Evolutionary conservation across 1,140 invertebrate species (phyloP), one percentile per base, ranked within the genome.

Genomic region (Listronotus oregonensis): DNA sequence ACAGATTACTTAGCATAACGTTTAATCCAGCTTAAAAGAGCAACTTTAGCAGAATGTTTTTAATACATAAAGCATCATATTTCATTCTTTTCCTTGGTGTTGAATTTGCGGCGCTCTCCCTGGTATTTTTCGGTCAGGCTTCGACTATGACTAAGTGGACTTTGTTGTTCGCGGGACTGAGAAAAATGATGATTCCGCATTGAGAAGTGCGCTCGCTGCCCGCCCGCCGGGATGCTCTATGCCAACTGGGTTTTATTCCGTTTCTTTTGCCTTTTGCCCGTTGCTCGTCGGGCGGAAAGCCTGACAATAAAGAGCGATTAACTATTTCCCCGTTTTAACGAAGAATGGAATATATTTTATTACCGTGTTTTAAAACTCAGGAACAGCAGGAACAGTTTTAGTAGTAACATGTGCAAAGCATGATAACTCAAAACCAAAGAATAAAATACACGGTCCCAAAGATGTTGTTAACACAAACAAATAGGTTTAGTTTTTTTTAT

Each of bases 111-210:
- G 71, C 64, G 66, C 65, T 70, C 69, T 73, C 73, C 65, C 71
- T 67, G 69, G 71, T 71, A 74, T 74, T 74, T 75, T 75, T 77
- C 71, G 73, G 74, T 75, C 75, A 75, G 66, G 68, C 70, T 71
- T 71, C 73, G 76, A 75, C 77, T 72, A 77, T 79, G 79, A 80
- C 79, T 80, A 80, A 80, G 79, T 80, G 79, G 77, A 79, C 78
- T 80, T 80, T 75, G 77, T 80, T 80, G 79, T 80, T 80, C 75
- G 70, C 67, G 63, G 68, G 79, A 80, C 79, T 76, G 77, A 80
- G 79, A 80, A 75, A 79, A 80, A 80, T 80, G 76, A 78, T 78
- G 74, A 78, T 77, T 78, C 72, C 73, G 74, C 76, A 75, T 74
- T 75, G 73, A 76, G 71, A 72, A 76, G 72, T 76, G 74, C 71